These are phyloP conservation scores for Propithecus coquereli DNA, from an alignment of 2,113 vertebrate species.

Conservation along the genomic window DNA sequence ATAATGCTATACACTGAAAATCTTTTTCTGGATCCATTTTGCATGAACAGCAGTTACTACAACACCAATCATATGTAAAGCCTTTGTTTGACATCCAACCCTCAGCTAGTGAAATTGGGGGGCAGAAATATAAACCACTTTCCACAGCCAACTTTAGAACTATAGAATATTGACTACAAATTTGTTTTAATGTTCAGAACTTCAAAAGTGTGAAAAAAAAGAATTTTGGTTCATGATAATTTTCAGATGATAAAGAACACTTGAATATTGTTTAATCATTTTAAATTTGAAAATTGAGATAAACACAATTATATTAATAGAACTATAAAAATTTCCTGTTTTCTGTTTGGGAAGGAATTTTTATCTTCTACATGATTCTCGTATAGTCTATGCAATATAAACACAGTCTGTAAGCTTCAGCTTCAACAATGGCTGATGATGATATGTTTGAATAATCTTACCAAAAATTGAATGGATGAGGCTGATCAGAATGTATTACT, in stretches of 20 bases:
- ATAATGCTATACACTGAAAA: background rate
- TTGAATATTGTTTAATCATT: background rate
- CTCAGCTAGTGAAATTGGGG: background rate
- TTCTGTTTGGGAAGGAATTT: background rate
- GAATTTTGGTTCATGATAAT: background rate
- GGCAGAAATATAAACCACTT: background rate
- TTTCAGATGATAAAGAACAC: background rate
- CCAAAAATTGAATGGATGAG: background rate
- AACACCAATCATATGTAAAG: background rate
- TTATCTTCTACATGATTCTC: background rate
- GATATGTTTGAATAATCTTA: background rate
- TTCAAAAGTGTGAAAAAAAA: background rate
- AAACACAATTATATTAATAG: background rate
- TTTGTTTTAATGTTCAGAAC: background rate
- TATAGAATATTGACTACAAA: background rate
- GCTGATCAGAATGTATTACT: background rate
- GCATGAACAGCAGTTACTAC: background rate
- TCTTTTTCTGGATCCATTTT: background rate
- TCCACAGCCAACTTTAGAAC: background rate
- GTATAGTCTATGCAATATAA: background rate
- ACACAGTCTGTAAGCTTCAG: background rate
- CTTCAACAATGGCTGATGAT: background rate
- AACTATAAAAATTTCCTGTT: background rate
- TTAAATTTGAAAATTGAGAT: slow-evolving; percentile 23
- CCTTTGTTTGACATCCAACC: background rate